Evolutionary conservation across 2,113 vertebrate species (phyloP).

Genomic region (Mirounga angustirostris): DNA sequence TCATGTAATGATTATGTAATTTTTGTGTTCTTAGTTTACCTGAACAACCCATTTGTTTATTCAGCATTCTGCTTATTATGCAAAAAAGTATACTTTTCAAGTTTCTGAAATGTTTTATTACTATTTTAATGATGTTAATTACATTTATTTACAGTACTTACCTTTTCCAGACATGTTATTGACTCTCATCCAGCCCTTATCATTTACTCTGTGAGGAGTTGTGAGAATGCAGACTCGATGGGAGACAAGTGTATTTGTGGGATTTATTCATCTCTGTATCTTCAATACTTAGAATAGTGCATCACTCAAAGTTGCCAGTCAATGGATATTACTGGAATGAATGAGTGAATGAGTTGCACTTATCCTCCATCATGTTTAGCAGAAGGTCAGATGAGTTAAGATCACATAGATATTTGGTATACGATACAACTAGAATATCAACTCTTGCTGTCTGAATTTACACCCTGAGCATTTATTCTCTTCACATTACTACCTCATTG

Average conservation of each 20-base stretch:
- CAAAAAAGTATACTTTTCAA: neutral
- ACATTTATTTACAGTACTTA: neutral
- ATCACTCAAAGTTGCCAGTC: neutral
- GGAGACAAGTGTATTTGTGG: neutral
- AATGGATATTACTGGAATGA: neutral
- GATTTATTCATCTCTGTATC: neutral
- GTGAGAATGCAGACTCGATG: neutral
- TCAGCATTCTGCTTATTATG: neutral
- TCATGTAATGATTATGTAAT: neutral
- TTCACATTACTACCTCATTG: neutral
- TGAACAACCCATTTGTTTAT: neutral
- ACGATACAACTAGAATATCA: neutral
- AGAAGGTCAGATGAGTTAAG: neutral
- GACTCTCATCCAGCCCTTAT: neutral
- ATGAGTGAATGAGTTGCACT: neutral
- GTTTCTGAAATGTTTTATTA: neutral
- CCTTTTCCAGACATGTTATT: neutral
- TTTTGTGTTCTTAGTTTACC: neutral
- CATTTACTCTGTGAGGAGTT: neutral
- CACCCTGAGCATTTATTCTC: neutral
- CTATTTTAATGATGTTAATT: neutral
- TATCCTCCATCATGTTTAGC: neutral
- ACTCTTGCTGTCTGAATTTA: neutral
- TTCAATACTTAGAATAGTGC: neutral
- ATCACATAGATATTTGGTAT: neutral